phyloP scores from a whole-genome alignment of 2,113 vertebrate genomes.

The Rhabdornis inornatus region DNA sequence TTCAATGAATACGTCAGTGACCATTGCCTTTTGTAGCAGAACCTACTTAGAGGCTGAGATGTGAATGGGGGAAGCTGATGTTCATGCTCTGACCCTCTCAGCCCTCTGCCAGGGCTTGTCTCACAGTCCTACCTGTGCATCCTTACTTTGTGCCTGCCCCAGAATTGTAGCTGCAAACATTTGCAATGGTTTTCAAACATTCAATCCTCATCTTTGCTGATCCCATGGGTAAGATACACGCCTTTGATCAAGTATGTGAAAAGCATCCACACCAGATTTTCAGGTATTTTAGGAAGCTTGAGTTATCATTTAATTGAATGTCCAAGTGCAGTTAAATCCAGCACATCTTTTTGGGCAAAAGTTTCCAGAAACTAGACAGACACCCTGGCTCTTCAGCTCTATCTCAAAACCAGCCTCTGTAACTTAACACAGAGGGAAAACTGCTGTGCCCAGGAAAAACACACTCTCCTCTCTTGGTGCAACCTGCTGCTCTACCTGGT shows the following conservation, averaged over 20 bases:
- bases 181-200: neutral
- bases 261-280: neutral
- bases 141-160: neutral
- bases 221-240: neutral
- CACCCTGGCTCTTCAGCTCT: neutral
- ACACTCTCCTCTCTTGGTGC: neutral
- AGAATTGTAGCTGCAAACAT: neutral
- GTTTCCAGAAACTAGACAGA: neutral
- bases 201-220: neutral
- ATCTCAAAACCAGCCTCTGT: neutral
- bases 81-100: neutral
- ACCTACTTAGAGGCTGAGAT: neutral
- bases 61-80: fast-evolving
- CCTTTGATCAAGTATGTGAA: neutral
- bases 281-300: neutral
- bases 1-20: neutral
- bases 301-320: neutral
- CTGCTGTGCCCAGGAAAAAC: neutral
- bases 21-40: neutral
- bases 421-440: neutral
- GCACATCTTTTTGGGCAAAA: fast-evolving
- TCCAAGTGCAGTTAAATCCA: neutral
- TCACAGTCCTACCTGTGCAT: neutral
- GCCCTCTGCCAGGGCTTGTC: neutral
- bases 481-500: neutral